phyloP scores from a whole-genome alignment of 2,888 invertebrate species.

The Plusia festucae region DNA sequence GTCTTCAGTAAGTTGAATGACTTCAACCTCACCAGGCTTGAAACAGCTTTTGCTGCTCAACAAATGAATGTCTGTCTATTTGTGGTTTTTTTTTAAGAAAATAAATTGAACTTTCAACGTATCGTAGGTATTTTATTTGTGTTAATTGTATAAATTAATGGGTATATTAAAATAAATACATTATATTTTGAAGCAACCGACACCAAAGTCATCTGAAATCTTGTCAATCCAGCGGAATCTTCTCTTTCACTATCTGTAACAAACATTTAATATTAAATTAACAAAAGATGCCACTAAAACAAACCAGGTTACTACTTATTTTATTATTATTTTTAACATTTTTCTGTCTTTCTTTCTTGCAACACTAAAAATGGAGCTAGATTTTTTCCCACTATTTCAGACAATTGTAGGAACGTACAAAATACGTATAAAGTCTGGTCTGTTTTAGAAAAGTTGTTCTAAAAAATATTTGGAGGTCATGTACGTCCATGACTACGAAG shows the following conservation, averaged over 20 bases:
- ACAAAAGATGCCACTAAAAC: too few relatives aligned
- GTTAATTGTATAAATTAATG: constrained; percentile 30
- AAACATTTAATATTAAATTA: constrained; percentile 19
- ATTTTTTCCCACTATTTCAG: too few relatives aligned
- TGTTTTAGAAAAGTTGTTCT: background rate
- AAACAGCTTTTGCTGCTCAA: background rate
- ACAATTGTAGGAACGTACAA: too few relatives aligned
- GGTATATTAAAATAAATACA: constrained; percentile 36
- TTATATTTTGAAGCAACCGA: constrained; percentile 54
- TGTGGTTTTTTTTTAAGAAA: constrained; percentile 24
- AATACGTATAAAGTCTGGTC: background rate
- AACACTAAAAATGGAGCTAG: too few relatives aligned
- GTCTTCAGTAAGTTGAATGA: too few relatives aligned
- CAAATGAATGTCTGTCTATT: background rate
- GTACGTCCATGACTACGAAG: constrained; percentile 17
- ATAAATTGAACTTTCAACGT: constrained; percentile 32
- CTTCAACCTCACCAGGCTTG: background rate
- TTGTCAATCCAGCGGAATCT: constrained; percentile 91
- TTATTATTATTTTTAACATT: too few relatives aligned
- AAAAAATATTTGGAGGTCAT: constrained; percentile 8
- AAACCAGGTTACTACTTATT: too few relatives aligned
- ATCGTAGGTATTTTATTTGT: constrained; percentile 38
- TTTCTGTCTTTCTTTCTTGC: too few relatives aligned
- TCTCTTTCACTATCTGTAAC: constrained; percentile 92
- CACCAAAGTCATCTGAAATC: constrained; percentile 56